Conservation (phyloP, 2,797 vertebrate genomes). For the Allobates femoralis region DNA sequence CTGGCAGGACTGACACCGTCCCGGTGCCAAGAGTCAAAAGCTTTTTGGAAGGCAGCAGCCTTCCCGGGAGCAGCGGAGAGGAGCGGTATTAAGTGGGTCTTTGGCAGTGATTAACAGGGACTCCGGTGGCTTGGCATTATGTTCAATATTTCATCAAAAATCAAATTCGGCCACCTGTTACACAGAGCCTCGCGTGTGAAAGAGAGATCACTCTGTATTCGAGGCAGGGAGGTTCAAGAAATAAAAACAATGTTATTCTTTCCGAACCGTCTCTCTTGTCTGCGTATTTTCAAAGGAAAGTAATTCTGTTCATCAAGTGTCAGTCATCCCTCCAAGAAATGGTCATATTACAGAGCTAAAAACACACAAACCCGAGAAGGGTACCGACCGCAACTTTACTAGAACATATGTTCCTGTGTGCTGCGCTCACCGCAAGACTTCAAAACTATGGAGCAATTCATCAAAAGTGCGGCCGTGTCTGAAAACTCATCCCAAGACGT, state of each 20-base stretch:
- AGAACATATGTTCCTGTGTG: conserved; percentile 42
- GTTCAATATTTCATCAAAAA: conserved; percentile 49
- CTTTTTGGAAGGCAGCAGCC: conserved; percentile 52
- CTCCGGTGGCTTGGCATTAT: conserved; percentile 58
- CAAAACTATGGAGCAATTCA: conserved; percentile 33
- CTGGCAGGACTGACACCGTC: conserved; percentile 37
- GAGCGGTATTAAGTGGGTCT: conserved; percentile 61
- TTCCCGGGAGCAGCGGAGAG: conserved; percentile 41
- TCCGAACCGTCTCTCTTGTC: conserved; percentile 24
- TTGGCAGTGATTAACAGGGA: conserved; percentile 57
- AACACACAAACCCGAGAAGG: conserved; percentile 9
- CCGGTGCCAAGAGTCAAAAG: conserved; percentile 52
- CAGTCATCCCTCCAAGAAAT: conserved; percentile 10
- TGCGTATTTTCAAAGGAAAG: conserved; percentile 35
- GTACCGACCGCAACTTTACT: conserved; percentile 28
- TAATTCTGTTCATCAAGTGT: conserved; percentile 38
- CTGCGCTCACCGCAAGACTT: conserved; percentile 28
- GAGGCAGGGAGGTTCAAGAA: conserved; percentile 4
- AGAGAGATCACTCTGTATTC: conserved; percentile 46
- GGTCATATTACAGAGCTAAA: conserved; percentile 23
- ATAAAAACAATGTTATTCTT: conserved; percentile 45
- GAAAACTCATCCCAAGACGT: conserved; percentile 2
- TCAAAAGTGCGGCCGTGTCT: conserved; percentile 20
- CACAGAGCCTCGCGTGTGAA: background rate
- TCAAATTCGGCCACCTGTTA: conserved; percentile 59